A percentile compares a stretch with the other conserved stretches of the same genome.
These are phyloP conservation scores for Microcebus griseorufus DNA, from an alignment of 2,113 vertebrate species.

Conservation along the genomic window DNA sequence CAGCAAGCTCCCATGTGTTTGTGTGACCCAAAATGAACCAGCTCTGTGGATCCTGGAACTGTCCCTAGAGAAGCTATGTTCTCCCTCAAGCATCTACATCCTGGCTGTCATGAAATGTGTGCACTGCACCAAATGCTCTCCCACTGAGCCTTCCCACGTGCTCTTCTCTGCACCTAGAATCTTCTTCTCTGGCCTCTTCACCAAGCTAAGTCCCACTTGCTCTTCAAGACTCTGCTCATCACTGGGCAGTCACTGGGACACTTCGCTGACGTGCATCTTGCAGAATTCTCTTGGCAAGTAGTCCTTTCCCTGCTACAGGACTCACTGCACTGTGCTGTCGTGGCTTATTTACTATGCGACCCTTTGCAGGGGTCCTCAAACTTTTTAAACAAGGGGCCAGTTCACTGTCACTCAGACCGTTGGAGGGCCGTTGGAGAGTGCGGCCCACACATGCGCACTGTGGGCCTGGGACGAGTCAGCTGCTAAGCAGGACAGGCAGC, in stretches of 20 bases:
- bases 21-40: background rate
- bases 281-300: background rate
- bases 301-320: background rate
- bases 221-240: background rate
- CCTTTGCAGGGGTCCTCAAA: background rate
- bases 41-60: background rate
- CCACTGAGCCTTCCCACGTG: background rate
- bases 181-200: background rate
- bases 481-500: too few relatives aligned
- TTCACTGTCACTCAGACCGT: too few relatives aligned
- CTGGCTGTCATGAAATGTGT: background rate
- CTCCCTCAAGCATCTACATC: background rate
- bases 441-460: too few relatives aligned
- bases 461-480: too few relatives aligned
- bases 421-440: too few relatives aligned
- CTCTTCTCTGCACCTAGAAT: background rate
- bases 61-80: background rate
- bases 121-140: background rate
- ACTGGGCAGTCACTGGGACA: background rate
- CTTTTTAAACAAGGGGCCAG: too few relatives aligned
- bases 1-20: background rate
- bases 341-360: background rate
- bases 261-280: background rate
- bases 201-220: background rate
- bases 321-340: background rate